Conservation (phyloP, 2,888 invertebrate species). For the Drosophila lacicola region DNA sequence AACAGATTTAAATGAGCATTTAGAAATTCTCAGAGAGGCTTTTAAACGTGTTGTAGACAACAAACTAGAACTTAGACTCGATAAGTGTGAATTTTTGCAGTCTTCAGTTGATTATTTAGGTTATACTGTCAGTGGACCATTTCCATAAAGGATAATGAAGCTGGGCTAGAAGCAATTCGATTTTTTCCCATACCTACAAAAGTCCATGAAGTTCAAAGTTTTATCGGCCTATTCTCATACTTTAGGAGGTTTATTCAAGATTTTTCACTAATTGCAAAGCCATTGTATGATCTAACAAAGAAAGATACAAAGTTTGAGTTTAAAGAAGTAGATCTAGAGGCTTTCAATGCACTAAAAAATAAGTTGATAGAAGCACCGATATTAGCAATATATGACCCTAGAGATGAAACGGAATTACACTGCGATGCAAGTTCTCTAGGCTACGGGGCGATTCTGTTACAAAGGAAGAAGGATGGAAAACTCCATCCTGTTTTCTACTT, state of each 20-base stretch:
- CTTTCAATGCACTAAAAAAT: neutral
- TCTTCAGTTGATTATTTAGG: too few relatives aligned
- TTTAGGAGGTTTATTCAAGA: neutral
- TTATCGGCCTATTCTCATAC: neutral
- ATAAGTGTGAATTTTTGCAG: too few relatives aligned
- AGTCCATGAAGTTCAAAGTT: too few relatives aligned
- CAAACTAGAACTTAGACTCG: neutral
- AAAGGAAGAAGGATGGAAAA: neutral
- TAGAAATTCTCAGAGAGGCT: neutral
- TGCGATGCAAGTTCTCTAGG: neutral
- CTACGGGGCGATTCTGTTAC: constrained; percentile 1
- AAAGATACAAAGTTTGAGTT: neutral
- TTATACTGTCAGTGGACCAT: too few relatives aligned
- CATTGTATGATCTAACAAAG: constrained; percentile 1
- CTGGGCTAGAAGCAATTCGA: too few relatives aligned
- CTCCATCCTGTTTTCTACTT: neutral
- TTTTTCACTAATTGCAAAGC: neutral
- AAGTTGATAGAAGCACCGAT: neutral
- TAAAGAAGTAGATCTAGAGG: neutral
- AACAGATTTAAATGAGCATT: neutral
- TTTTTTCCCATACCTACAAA: too few relatives aligned
- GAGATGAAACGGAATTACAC: constrained; percentile 2
- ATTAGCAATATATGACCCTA: neutral
- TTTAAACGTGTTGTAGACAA: neutral
- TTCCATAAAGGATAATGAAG: too few relatives aligned